Evolutionary conservation across 2,888 invertebrate species (phyloP).

Genomic region (Malthinus seriepunctatus): DNA sequence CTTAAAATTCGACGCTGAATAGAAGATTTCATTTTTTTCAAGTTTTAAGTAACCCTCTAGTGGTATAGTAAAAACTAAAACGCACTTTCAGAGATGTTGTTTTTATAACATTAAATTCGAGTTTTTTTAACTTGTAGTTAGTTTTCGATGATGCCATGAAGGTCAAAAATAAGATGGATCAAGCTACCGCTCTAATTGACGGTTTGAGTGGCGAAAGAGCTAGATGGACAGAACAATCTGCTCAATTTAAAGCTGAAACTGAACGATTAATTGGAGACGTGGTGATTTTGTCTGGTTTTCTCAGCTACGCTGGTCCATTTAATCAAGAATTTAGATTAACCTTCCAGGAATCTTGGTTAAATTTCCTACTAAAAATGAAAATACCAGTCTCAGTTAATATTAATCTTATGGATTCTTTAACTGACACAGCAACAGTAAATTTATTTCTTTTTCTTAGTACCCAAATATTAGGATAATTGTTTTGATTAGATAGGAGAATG

Average conservation of each 20-base stretch:
- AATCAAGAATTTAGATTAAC: constrained; percentile 82
- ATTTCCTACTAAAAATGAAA: constrained; percentile 66
- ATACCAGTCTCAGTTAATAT: constrained; percentile 81
- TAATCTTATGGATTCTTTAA: constrained; percentile 75
- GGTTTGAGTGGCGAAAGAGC: constrained; percentile 83
- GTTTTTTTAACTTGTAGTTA: constrained; percentile 40
- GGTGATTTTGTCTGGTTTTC: constrained; percentile 77
- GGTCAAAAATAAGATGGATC: constrained; percentile 86
- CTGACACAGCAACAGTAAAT: constrained; percentile 77
- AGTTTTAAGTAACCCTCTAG: no score
- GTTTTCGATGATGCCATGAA: constrained; percentile 80
- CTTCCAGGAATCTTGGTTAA: constrained; percentile 70
- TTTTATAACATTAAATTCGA: no score
- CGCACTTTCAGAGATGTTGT: no score
- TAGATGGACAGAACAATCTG: constrained; percentile 87
- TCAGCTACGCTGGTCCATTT: constrained; percentile 88
- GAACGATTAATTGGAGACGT: constrained; percentile 85
- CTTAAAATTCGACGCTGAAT: no score
- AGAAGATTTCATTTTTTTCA: no score
- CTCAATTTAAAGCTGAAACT: constrained; percentile 80
- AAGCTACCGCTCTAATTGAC: constrained; percentile 83
- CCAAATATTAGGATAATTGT: no score
- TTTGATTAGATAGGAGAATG: constrained; percentile 82
- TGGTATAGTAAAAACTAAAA: no score
- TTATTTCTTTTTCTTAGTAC: not conserved